Conservation (phyloP, 2,888 invertebrate genomes). For the Xanthia icteritia region DNA sequence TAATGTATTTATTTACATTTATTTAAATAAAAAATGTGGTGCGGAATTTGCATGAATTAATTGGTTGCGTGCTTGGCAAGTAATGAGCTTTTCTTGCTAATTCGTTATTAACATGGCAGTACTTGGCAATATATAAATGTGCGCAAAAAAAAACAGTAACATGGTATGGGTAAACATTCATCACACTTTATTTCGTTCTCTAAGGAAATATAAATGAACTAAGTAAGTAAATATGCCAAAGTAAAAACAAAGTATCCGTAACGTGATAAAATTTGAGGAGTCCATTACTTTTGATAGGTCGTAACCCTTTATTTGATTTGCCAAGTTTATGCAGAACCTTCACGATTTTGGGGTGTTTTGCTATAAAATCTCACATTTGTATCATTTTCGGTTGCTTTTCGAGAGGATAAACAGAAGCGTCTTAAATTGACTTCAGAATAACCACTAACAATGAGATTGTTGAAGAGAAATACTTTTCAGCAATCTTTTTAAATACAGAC, state of each 20-base stretch:
- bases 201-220: neutral
- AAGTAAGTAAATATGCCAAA: conserved; percentile 29
- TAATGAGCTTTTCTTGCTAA: conserved; percentile 13
- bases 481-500: neutral
- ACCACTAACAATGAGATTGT: neutral
- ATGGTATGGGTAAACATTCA: neutral
- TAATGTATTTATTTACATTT: neutral
- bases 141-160: neutral
- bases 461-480: neutral
- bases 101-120: neutral
- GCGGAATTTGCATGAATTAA: conserved; percentile 13
- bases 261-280: conserved; percentile 47
- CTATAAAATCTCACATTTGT: conserved; percentile 31
- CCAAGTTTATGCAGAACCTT: conserved; percentile 31
- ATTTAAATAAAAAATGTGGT: neutral
- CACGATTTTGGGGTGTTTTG: conserved; percentile 32
- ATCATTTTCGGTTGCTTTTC: conserved; percentile 7
- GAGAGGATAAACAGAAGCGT: neutral
- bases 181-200: neutral
- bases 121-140: neutral
- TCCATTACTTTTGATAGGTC: conserved; percentile 53
- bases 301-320: conserved; percentile 59
- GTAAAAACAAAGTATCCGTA: conserved; percentile 41
- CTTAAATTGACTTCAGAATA: neutral
- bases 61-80: conserved; percentile 7